Evolutionary conservation across 2,113 vertebrate species (phyloP).

Genomic region (Fulmarus glacialis): DNA sequence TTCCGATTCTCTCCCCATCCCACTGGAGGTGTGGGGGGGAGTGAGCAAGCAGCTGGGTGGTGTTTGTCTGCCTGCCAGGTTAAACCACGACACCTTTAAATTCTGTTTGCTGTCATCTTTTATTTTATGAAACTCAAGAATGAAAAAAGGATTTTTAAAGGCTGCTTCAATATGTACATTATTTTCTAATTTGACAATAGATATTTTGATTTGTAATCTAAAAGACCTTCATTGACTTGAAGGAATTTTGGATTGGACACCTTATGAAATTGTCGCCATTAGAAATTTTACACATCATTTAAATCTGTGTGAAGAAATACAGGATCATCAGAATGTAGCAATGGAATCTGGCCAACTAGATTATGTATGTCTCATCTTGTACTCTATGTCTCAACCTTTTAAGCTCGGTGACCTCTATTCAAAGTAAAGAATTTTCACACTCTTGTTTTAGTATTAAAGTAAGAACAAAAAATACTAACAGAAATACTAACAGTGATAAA

Average conservation of each 20-base stretch:
- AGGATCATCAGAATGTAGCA: neutral
- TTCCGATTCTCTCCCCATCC: too few relatives aligned
- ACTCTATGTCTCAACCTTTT: neutral
- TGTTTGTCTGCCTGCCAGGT: too few relatives aligned
- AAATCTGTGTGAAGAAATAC: neutral
- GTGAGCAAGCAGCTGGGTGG: too few relatives aligned
- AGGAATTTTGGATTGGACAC: neutral
- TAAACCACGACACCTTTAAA: neutral
- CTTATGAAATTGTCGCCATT: neutral
- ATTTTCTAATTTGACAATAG: neutral
- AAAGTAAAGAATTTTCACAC: neutral
- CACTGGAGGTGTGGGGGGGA: too few relatives aligned
- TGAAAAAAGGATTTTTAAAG: neutral
- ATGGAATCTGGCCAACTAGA: neutral
- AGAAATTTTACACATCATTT: neutral
- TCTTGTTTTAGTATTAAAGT: neutral
- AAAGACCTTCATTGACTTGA: neutral
- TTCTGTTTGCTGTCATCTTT: neutral
- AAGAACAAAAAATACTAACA: neutral
- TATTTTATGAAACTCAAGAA: neutral
- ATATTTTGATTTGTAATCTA: neutral
- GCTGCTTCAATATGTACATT: neutral
- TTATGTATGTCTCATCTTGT: neutral
- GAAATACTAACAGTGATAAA: neutral
- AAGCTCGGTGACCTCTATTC: neutral